Conservation (phyloP, 2,797 vertebrate species). For the Phrynocephalus vlangalii region DNA sequence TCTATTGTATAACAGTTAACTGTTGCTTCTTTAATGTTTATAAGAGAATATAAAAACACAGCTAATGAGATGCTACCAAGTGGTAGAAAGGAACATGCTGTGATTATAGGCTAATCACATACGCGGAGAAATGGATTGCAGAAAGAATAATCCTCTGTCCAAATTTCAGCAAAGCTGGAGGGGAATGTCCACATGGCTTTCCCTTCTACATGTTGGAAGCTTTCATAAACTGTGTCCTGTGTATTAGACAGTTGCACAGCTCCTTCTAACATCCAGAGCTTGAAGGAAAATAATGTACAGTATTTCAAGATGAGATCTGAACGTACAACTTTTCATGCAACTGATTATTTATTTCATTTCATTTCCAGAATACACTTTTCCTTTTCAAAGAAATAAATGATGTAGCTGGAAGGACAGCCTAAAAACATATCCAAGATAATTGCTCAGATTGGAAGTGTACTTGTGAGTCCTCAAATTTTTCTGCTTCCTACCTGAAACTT, state of each 20-base stretch:
- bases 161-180: not conserved
- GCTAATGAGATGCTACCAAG: too few species aligned
- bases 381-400: not conserved
- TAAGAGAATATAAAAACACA: too few species aligned
- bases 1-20: too few species aligned
- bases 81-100: not conserved
- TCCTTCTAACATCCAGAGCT: not conserved
- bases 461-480: not conserved
- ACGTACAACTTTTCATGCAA: not conserved
- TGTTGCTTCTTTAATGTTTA: too few species aligned
- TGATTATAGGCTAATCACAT: not conserved
- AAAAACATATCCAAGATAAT: not conserved
- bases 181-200: not conserved
- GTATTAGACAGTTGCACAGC: not conserved
- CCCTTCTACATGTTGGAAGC: not conserved
- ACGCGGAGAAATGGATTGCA: not conserved
- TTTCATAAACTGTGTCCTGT: not conserved
- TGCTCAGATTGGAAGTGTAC: not conserved
- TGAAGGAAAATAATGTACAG: not conserved
- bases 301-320: not conserved
- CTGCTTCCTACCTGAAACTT: conserved; percentile 43
- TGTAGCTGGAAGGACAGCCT: not conserved
- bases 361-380: not conserved
- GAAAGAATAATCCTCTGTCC: not conserved
- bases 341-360: not conserved